phyloP scores from a whole-genome alignment of 2,113 vertebrate species.

The Zosterops pallidus region DNA sequence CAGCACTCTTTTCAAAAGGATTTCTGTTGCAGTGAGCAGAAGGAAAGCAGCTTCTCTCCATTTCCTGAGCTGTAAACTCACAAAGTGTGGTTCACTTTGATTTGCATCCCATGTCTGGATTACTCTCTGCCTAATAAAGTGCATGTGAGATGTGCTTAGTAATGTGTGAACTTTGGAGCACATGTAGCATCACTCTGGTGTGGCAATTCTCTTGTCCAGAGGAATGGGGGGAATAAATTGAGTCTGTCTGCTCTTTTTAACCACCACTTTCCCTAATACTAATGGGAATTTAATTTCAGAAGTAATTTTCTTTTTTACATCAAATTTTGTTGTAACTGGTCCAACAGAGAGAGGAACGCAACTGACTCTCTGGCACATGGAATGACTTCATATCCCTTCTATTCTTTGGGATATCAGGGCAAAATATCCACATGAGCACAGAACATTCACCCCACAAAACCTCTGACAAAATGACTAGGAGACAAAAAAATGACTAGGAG shows the following conservation, averaged over 20 bases:
- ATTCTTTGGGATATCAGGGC: neutral
- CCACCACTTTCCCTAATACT: neutral
- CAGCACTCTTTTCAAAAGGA: neutral
- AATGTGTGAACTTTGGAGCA: conserved; percentile 52
- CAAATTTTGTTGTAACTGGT: neutral
- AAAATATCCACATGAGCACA: neutral
- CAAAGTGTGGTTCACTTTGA: conserved; percentile 43
- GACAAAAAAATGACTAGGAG: neutral
- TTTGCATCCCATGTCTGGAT: conserved; percentile 41
- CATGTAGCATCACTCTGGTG: neutral
- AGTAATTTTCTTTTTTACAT: neutral
- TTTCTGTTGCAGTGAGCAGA: conserved; percentile 31
- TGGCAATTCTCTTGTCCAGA: rapidly evolving
- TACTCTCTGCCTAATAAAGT: conserved; percentile 44
- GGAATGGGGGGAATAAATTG: neutral
- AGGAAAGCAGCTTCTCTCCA: conserved; percentile 56
- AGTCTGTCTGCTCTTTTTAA: conserved; percentile 8
- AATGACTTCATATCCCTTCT: neutral
- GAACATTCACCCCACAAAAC: neutral
- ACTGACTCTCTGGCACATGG: neutral
- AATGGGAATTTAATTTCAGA: neutral
- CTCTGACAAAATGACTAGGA: neutral
- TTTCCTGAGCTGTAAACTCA: conserved; percentile 60
- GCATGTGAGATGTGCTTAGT: conserved; percentile 30
- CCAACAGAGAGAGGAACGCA: neutral